Conservation (phyloP, 2,888 invertebrate genomes). For the Acanthosepion pharaonis region DNA sequence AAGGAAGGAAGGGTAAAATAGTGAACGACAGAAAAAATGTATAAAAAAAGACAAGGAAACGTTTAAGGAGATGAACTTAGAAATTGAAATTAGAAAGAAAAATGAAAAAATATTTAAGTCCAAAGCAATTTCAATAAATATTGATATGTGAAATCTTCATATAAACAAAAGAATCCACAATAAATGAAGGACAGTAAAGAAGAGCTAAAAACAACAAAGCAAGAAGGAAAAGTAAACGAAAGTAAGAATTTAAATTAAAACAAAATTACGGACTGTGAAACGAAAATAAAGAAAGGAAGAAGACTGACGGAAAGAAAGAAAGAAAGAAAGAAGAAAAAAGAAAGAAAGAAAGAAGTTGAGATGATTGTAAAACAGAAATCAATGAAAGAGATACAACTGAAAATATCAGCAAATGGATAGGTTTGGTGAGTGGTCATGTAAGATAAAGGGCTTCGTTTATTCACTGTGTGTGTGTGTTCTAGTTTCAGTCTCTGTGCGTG, state of each 20-base stretch:
- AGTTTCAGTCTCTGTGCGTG: neutral
- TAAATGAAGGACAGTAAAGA: too few species aligned
- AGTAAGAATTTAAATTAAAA: too few species aligned
- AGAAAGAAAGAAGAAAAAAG: neutral
- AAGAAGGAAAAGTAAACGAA: too few species aligned
- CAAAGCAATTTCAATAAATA: too few species aligned
- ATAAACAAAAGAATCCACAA: too few species aligned
- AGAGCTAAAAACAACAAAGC: too few species aligned
- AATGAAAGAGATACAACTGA: neutral
- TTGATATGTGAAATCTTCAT: too few species aligned
- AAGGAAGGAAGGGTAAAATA: neutral
- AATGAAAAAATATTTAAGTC: too few species aligned
- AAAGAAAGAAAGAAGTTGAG: neutral
- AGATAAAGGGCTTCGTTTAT: neutral
- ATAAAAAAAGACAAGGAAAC: too few species aligned
- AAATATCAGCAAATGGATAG: neutral
- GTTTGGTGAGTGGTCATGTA: neutral
- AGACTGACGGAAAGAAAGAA: neutral
- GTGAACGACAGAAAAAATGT: too few species aligned
- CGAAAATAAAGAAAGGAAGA: neutral
- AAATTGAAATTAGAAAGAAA: too few species aligned
- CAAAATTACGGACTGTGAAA: neutral
- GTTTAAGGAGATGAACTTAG: too few species aligned
- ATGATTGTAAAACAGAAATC: neutral
- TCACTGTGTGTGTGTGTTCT: neutral